Base-by-base conservation (phyloP, 1,140 invertebrate genomes). In the Drosophila ohnishii region DNA sequence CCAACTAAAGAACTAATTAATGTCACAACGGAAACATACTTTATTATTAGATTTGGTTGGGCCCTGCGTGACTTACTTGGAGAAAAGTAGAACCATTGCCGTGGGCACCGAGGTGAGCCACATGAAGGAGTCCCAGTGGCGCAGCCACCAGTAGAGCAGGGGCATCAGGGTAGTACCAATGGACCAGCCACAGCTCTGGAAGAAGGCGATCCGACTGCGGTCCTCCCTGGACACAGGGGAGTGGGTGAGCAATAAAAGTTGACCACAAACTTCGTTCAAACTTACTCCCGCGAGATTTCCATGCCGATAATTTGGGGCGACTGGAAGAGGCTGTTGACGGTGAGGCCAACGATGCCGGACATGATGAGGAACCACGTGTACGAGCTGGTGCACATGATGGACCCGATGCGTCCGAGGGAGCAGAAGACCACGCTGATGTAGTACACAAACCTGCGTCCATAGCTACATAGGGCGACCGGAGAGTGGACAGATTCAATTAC, bases 41-140 rank as follows among this genome's bases (percentile, higher is more conserved):
- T 35, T 44, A 34, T 32, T 40, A 80, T 70, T 69, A 44, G 40
- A 79, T 79, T 48, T 56, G 13, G 22, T 2, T 28, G 34, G 60
- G 64, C 53, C 56, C 60, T 63, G 57, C 70, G 73, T 80, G 73
- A 91, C 90, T 85, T 89, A 91, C 92, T 91, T 92, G 77, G 80
- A 89, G 59, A 92, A 89, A 58, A 91, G 72, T 72, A 94, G 78
- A 82, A 91, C 92, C 64, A 92, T 39, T 28, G 91, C 82, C 9
- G 90, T 91, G 58, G 92, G 92, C 47, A 83, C 50, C 25, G 92
- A 93, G 14, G 93, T 93, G 9, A 92, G 70, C 72, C 92, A 90
- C 67, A 93, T 90, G 75, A 94, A 94, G 63, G 85, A 72, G 61
- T 92, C 91, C 94, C 94, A 94, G 76, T 94, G 92, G 73, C 92